Evolutionary conservation across 2,113 vertebrate genomes (phyloP).

Genomic region (Dissostichus mawsoni): DNA sequence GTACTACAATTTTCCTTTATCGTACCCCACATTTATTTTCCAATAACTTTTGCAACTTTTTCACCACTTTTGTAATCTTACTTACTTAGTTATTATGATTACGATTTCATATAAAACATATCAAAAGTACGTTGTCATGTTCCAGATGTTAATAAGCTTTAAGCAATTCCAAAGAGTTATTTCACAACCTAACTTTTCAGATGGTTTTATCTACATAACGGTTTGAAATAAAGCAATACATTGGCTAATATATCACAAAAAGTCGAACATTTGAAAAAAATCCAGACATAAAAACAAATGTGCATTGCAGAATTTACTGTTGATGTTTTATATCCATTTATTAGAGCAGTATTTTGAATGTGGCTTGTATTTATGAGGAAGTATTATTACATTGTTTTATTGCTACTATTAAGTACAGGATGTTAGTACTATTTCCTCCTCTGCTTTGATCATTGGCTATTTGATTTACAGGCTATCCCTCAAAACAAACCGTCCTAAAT

Average conservation of each 20-base stretch:
- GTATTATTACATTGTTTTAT: not conserved
- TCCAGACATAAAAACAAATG: not conserved
- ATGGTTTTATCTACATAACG: not conserved
- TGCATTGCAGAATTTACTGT: not conserved
- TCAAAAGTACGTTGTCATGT: not conserved
- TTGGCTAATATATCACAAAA: not conserved
- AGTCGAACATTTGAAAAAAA: not conserved
- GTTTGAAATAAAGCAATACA: not conserved
- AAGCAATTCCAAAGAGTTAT: not conserved
- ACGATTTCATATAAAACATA: not conserved
- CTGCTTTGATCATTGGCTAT: not conserved
- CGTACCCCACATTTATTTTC: not conserved
- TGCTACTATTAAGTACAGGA: not conserved
- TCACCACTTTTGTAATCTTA: not conserved
- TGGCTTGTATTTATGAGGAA: not conserved
- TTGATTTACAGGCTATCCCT: slow-evolving; percentile 1
- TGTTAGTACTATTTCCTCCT: not conserved
- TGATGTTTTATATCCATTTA: not conserved
- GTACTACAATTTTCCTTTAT: not conserved
- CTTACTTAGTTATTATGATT: not conserved
- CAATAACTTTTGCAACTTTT: not conserved
- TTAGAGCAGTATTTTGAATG: not conserved
- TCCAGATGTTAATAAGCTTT: not conserved
- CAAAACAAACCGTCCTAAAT: slow-evolving; percentile 42
- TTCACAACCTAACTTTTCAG: not conserved